Evolutionary conservation across 2,888 invertebrate species (phyloP).

Genomic region (Parnassius apollo): DNA sequence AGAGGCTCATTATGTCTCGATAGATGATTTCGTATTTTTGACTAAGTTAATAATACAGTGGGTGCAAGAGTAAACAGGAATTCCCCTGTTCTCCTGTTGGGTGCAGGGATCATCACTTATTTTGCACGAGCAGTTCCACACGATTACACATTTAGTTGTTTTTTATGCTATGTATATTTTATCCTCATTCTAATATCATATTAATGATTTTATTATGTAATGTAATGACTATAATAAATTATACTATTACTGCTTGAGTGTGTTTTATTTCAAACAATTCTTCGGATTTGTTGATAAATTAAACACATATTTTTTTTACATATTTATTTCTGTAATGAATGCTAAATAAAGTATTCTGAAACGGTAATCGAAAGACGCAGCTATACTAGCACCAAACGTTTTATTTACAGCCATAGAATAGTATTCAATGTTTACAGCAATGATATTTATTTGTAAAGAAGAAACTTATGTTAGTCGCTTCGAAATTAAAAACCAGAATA

Average conservation of each 20-base stretch:
- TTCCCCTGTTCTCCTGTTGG: neutral
- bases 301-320: constrained; percentile 13
- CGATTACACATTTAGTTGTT: neutral
- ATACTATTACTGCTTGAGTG: neutral
- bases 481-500: no score
- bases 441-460: no score
- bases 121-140: no score
- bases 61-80: no score
- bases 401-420: constrained; percentile 14
- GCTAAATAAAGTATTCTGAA: constrained; percentile 2
- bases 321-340: constrained; percentile 28
- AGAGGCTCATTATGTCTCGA: no score
- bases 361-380: neutral
- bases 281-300: neutral
- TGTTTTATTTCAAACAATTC: neutral
- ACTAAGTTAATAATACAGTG: no score
- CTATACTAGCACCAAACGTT: constrained; percentile 20
- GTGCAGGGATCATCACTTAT: no score
- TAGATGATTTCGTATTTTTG: no score
- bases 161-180: constrained; percentile 1
- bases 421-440: no score
- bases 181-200: constrained; percentile 6
- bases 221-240: constrained; percentile 15
- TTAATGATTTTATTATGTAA: constrained; percentile 7
- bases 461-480: no score